Evolutionary conservation across 1,140 invertebrate species (phyloP).

Genomic region (Trichonephila inaurata): DNA sequence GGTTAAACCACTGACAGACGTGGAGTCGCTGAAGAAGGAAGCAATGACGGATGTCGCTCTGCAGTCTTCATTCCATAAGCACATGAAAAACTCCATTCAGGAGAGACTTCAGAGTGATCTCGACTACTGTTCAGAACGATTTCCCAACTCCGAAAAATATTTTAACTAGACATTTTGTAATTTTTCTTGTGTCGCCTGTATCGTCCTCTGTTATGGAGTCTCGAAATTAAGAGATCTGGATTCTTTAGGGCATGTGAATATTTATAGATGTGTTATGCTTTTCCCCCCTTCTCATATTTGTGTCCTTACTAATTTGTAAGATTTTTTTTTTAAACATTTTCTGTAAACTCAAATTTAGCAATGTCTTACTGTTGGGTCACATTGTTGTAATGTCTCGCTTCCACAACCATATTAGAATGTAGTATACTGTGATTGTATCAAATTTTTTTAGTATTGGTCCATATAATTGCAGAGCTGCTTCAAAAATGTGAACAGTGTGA

Average conservation of each 20-base stretch:
- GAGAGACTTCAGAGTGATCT: slow-evolving; percentile 81
- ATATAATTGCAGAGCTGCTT: neutral
- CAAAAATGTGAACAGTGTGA: neutral
- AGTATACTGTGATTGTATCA: neutral
- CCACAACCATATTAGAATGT: neutral
- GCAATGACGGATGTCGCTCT: slow-evolving; percentile 81
- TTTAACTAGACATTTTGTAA: slow-evolving; percentile 78
- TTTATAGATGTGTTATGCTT: neutral
- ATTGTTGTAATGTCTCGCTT: neutral
- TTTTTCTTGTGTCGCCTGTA: neutral
- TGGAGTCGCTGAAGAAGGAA: slow-evolving; percentile 81
- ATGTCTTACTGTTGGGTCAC: neutral
- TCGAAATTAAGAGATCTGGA: neutral
- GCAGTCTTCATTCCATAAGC: slow-evolving; percentile 81
- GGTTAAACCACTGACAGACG: slow-evolving; percentile 81
- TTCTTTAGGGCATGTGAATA: neutral
- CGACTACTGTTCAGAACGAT: slow-evolving; percentile 82
- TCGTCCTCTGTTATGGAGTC: neutral
- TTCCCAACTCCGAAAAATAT: slow-evolving; percentile 82
- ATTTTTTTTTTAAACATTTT: neutral
- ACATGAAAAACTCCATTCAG: slow-evolving; percentile 81
- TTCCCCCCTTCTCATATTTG: neutral
- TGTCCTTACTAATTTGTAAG: neutral
- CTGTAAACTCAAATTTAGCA: neutral
- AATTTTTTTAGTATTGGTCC: neutral